Conservation (phyloP, 2,113 vertebrate species). For the Colistium nudipinnis region DNA sequence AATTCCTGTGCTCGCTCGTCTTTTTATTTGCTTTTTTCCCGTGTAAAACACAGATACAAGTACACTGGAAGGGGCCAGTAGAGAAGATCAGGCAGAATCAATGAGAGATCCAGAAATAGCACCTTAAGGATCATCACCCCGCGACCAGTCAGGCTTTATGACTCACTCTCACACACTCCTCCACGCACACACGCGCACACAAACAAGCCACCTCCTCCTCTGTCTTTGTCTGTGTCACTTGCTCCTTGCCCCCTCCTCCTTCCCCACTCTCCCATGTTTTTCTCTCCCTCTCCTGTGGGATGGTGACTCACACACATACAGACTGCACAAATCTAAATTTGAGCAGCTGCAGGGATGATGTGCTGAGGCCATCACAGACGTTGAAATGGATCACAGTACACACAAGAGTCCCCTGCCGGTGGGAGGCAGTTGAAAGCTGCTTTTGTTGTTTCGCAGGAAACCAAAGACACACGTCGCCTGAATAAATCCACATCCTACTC, state of each 20-base stretch:
- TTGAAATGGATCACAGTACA: slow-evolving; percentile 55
- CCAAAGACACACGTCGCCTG: no score
- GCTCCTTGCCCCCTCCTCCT: slow-evolving; percentile 24
- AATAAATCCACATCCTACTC: no score
- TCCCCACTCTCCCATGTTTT: slow-evolving; percentile 18
- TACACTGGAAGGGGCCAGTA: slow-evolving; percentile 7
- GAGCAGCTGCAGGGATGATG: slow-evolving; percentile 50
- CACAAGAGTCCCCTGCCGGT: slow-evolving; percentile 29
- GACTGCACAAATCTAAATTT: slow-evolving; percentile 50
- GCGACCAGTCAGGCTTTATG: slow-evolving; percentile 51
- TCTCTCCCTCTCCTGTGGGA: slow-evolving; percentile 34
- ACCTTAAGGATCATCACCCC: slow-evolving; percentile 64
- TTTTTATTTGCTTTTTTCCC: no score
- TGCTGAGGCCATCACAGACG: slow-evolving; percentile 24
- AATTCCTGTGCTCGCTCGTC: no score
- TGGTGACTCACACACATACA: slow-evolving; percentile 61
- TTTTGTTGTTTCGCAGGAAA: not conserved
- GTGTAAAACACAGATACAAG: slow-evolving; percentile 12
- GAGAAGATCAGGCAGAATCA: slow-evolving; percentile 59
- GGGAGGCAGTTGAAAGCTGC: slow-evolving; percentile 19
- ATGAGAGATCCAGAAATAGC: slow-evolving; percentile 72
- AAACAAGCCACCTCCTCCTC: not conserved
- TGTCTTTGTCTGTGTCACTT: slow-evolving; percentile 14
- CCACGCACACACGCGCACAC: not conserved
- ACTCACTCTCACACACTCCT: slow-evolving; percentile 42